Base-by-base conservation (phyloP, 2,113 vertebrate species). In the Corydoras maculifer region DNA sequence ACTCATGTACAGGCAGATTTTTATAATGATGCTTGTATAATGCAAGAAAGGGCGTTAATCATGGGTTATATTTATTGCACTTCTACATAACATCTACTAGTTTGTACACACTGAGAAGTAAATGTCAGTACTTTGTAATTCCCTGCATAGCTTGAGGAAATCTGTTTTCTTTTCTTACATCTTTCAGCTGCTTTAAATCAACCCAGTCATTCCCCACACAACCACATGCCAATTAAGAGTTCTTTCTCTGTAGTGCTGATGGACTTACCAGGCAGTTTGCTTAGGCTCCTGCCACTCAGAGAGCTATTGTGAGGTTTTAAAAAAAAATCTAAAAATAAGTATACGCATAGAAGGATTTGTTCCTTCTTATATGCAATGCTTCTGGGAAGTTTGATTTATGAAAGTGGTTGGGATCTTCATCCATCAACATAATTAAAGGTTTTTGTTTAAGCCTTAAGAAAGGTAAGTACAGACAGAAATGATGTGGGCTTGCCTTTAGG, bases 151-250 rank as follows among this genome's bases (percentile, higher is more conserved):
- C 90, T 62, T 74, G 84, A 90, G 87, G 85, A 82, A 83, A 75
- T 80, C 78, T 66, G 62, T 59, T 75, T 43, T 75, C 49, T 94
- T 92, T 92, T 85, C 86, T 89, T 88, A 88, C 88, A 92, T 95
- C 92, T 91, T 87, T 94, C 91, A 93, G 85, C 84, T 81, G 86
- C 90, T 91, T 93, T 90, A 87, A 94, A 95, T 92, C 88, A 95
- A 67, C 89, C 88, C 82, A 93, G 92, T 94, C 93, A 93, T 92
- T 94, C 92, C 87, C 91, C 87, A 86, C 80, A 64, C 89, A 89
- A 82, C 88, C 89, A 79, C 86, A 87, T 89, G 87, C 81, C 93
- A 94, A 93, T 95, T 93, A 94, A 25, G 87, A 84, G 73, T 81
- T 86, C 81, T 81, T 90, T 81, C 73, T 79, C 76, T 78, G 85